A percentile compares a stretch with the other conserved stretches of the same genome.
phyloP scores from a whole-genome alignment of 2,113 vertebrate genomes.

The Engystomops pustulosus region DNA sequence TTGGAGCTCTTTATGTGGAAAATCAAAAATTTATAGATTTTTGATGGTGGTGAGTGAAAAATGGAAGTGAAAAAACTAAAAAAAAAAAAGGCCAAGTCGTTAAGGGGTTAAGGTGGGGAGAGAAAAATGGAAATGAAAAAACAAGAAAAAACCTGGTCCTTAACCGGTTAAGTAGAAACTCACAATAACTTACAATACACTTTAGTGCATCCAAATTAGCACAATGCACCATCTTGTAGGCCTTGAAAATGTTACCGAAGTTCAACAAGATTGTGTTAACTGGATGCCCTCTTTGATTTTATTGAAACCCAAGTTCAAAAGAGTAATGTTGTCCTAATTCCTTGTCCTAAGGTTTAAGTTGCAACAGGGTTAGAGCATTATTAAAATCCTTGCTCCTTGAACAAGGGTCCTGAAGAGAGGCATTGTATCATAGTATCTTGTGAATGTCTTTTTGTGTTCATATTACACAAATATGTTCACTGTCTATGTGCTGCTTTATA shows the following conservation, averaged over 20 bases:
- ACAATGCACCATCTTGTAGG: background rate
- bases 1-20: no score
- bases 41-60: no score
- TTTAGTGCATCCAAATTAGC: background rate
- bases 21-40: no score
- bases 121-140: no score
- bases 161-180: no score
- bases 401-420: background rate
- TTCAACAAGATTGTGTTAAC: constrained; percentile 14
- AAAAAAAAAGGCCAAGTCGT: no score
- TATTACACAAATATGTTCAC: background rate
- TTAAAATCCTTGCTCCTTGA: background rate
- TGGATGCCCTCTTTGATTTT: background rate
- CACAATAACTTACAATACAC: background rate
- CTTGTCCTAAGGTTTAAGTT: constrained; percentile 5
- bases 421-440: background rate
- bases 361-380: background rate
- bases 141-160: no score
- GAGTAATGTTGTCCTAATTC: background rate
- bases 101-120: no score
- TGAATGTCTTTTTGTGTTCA: constrained; percentile 1
- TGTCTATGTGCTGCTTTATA: background rate
- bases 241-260: background rate
- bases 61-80: no score
- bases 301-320: background rate